Evolutionary conservation across 2,888 invertebrate species (phyloP), one percentile per base, ranked within the genome.

Genomic region (Lasioglossum leucozonium): DNA sequence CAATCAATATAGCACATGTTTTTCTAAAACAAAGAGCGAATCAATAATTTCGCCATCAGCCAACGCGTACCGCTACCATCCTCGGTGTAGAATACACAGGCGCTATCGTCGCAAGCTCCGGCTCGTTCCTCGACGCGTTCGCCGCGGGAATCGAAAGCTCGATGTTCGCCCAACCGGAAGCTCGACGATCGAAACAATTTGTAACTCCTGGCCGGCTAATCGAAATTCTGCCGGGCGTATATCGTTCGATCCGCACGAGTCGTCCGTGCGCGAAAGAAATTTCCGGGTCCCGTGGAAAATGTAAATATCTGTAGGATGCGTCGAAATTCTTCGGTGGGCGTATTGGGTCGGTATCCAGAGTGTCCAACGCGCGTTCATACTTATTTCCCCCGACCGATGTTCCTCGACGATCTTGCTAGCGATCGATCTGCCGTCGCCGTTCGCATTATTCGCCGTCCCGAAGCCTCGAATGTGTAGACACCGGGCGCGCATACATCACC

Each of bases 221-320:
- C 62, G 75, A 65, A 75, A 75, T 75, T 75, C 75, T 44, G 40
- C 65, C 22, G 44, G 65, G 44, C 8, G 22, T 42, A 44, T 75
- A 65, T 65, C 75, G 30, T 65, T 62, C 75, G 65, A 75, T 75
- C 65, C 34, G 30, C 75, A n/a, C n/a, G 65, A 65, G 6, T 75
- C 75, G 44, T 44, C 75, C 75, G 75, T 65, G 75, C 75, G 30
- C 34, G 75, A 75, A 75, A 75, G 65, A 75, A 65, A 75, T 75
- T 65, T 62, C 62, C 34, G 34, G 30, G 0, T 22, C 22, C 10
- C 40, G 44, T 30, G 65, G 44, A n/a, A 44, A 75, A 75, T 75
- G 75, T 75, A 75, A 65, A 75, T 75, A 75, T 30, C 75, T 30
- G 62, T 30, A n/a, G 40, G 65, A n/a, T 18, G 30, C 65, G 44